Base-by-base conservation (phyloP, 2,888 invertebrate genomes). In the Dromius quadrimaculatus region DNA sequence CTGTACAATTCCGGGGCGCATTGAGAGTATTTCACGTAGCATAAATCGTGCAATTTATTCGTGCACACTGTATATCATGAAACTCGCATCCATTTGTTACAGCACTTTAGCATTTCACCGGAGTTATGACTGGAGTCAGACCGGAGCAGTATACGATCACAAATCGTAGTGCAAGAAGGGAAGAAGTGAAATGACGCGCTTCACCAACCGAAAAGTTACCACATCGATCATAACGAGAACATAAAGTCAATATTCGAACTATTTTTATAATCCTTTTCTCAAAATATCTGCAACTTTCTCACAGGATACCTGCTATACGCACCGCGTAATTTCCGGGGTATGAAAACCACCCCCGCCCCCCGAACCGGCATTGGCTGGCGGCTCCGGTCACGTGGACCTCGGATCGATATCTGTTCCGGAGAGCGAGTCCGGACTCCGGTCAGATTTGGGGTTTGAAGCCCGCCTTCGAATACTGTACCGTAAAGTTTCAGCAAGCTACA, bases 331-430 rank as follows among this genome's bases (percentile, higher is more conserved):
- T 57, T 59, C 38, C 5, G 32, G 22, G 5, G 36, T n/a, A 32
- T 36, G 28, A n/a, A n/a, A n/a, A n/a, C 43, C 19, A 22, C 34
- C 22, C 70, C 62, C 47, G 45, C 47, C 47, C 34, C 59, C 20
- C 68, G 41, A 17, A n/a, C 20, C 45, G 47, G 41, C 45, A 68
- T 68, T 68, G 68, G 68, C 38, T 62, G 62, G 32, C 38, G 32
- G 62, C 62, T 62, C 62, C 70, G 70, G 70, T 70, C 70, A 70
- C 70, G 70, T 70, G 70, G 50, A 36, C 62, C 34, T 50, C 50
- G 62, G 70, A 61, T 70, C 70, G 70, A 70, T 70, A 70, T 68
- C 68, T 68, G 68, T 68, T 68, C 68, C 68, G 59, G 68, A 34
- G 38, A 36, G 59, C 22, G 50, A 54, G 28, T 45, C 43, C 43